These are phyloP conservation scores for Lumbricus terrestris DNA, from an alignment of 2,888 invertebrate species.

Conservation along the genomic window DNA sequence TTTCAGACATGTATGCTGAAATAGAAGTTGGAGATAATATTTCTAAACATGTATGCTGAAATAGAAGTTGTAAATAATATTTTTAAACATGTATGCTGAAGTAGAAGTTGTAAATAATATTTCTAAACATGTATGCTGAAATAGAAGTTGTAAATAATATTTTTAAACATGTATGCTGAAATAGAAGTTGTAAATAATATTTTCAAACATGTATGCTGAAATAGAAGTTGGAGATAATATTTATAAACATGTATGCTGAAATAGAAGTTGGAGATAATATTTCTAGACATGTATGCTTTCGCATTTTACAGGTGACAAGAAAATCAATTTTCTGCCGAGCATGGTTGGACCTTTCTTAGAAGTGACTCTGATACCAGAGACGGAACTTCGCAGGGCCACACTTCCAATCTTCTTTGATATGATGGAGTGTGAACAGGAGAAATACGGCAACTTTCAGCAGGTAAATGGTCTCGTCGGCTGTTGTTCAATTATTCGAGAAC, in stretches of 20 bases:
- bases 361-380: slow-evolving; percentile 85
- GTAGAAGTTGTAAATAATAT: not conserved
- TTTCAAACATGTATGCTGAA: not conserved
- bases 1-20: no score
- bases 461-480: slow-evolving; percentile 43
- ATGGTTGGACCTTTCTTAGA: slow-evolving; percentile 92
- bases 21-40: not conserved
- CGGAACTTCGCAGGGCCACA: slow-evolving; percentile 81
- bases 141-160: not conserved
- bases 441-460: slow-evolving; percentile 81
- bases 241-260: no score
- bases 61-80: not conserved
- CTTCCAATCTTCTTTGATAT: slow-evolving; percentile 89
- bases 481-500: not conserved
- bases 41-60: not conserved
- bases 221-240: not conserved
- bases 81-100: not conserved
- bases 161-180: not conserved
- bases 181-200: not conserved
- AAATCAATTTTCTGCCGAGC: slow-evolving; percentile 83
- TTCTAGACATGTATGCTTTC: not conserved
- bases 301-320: slow-evolving; percentile 71
- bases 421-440: slow-evolving; percentile 86
- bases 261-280: not conserved
- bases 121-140: not conserved